Conservation (phyloP, 92 coral and sea anemone species). For the Anthopleura xanthogrammica region DNA sequence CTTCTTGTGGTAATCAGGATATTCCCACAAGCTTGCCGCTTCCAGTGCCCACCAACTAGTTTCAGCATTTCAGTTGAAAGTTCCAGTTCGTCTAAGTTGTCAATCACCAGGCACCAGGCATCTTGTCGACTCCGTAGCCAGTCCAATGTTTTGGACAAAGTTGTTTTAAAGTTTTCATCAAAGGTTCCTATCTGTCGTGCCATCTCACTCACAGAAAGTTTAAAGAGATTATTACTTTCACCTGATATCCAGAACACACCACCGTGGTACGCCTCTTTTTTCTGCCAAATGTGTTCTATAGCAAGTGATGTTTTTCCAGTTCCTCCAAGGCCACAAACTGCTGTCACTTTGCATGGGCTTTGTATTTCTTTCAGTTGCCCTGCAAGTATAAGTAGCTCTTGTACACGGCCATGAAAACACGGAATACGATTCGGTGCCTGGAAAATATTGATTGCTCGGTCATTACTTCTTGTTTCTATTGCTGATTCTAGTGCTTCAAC, state of each 20-base stretch:
- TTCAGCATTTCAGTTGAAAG: slow-evolving; percentile 59
- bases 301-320: slow-evolving; percentile 84
- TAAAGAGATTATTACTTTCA: slow-evolving; percentile 52
- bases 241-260: slow-evolving; percentile 93
- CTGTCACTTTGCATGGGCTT: slow-evolving; percentile 43
- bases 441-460: slow-evolving; percentile 16
- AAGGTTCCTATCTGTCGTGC: slow-evolving; percentile 64
- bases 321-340: slow-evolving; percentile 84
- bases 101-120: slow-evolving; percentile 66
- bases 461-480: background rate
- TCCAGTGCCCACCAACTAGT: slow-evolving; percentile 67
- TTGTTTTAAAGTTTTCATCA: slow-evolving; percentile 41
- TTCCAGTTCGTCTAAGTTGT: slow-evolving; percentile 66
- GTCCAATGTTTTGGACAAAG: slow-evolving; percentile 54
- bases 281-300: slow-evolving; percentile 63
- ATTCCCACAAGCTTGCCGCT: slow-evolving; percentile 55
- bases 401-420: slow-evolving; percentile 57
- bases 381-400: slow-evolving; percentile 40
- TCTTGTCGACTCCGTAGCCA: slow-evolving; percentile 35
- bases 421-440: slow-evolving; percentile 58
- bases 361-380: slow-evolving; percentile 5
- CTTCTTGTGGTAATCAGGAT: slow-evolving; percentile 71
- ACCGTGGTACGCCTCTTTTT: slow-evolving; percentile 57
- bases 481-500: slow-evolving; percentile 32
- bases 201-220: slow-evolving; percentile 42